Evolutionary conservation across 2,888 invertebrate genomes (phyloP), one percentile per base, ranked within the genome.

Genomic region (Zygogramma bicolorata): DNA sequence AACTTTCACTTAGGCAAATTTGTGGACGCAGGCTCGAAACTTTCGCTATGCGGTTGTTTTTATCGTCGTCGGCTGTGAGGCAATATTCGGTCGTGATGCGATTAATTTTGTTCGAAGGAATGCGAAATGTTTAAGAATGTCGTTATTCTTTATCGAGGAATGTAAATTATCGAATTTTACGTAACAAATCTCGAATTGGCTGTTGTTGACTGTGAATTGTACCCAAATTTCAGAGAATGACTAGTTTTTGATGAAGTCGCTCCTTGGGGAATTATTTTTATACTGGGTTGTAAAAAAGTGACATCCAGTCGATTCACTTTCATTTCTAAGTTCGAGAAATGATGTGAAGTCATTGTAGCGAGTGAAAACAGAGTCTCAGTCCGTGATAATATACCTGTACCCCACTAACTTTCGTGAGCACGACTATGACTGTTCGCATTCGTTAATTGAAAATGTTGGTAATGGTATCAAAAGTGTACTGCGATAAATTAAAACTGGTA

Each of bases 1-100:
- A 60, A 38, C 73, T 73, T 73, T 73, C 70, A 67, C 70, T 73
- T 59, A 70, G 58, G 69, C 69, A 73, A 73, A 73, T 73, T 65
- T 63, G 62, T 70, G 73, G 70, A 73, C 70, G 73, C 68, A 65
- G 63, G 65, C 68, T 66, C 60, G 60, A 68, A 69, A 73, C 73
- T 73, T 73, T 73, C 73, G 73, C 70, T 18, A 53, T 67, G 63
- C 61, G 42, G 22, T 67, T 73, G 63, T 70, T 73, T 70, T 65
- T 73, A 67, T n/a, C n/a, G n/a, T n/a, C n/a, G n/a, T 70, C 57
- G 67, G 59, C 57, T 58, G 67, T 73, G 69, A 67, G 63, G 73
- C 73, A 73, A 73, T 65, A 67, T 65, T 65, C 70, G 53, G 34
- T 73, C 70, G 67, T 73, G 73, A 70, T 62, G 63, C 57, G 42